A percentile compares a stretch with the other conserved stretches of the same genome.
These are phyloP conservation scores for Troglohyphantes excavatus DNA, from an alignment of 2,888 invertebrate genomes.

Conservation along the genomic window DNA sequence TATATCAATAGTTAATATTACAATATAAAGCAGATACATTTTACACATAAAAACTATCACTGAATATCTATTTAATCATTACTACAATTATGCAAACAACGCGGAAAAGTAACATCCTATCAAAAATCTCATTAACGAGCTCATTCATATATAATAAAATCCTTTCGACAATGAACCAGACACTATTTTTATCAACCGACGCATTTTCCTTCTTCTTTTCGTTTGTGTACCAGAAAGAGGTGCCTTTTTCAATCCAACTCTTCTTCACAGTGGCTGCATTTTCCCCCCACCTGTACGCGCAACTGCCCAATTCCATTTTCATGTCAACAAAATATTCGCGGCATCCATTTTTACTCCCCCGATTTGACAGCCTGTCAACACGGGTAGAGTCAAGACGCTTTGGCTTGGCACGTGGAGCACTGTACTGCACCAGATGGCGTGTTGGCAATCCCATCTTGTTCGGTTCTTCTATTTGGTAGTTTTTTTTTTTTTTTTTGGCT, in stretches of 20 bases:
- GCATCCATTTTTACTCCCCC: conserved; percentile 30
- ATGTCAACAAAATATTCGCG: conserved; percentile 69
- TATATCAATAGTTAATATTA: too few species aligned
- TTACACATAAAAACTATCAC: too few species aligned
- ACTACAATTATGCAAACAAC: not conserved
- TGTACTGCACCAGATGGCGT: not conserved
- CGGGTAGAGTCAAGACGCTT: conserved; percentile 19
- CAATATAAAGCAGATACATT: too few species aligned
- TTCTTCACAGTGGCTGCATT: not conserved
- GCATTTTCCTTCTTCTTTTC: not conserved
- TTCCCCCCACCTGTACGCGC: conserved; percentile 39
- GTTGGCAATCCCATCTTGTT: conserved; percentile 37
- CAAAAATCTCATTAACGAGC: not conserved
- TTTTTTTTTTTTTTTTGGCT: not conserved
- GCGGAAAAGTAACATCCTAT: too few species aligned
- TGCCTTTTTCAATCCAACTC: not conserved
- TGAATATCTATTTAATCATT: too few species aligned
- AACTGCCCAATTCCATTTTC: conserved; percentile 67
- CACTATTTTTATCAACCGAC: not conserved
- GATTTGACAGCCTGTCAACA: conserved; percentile 70
- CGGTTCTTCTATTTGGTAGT: not conserved
- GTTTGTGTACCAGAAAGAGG: not conserved
- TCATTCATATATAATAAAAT: not conserved
- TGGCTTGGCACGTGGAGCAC: not conserved
- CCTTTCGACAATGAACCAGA: not conserved